Conservation (phyloP, 2,113 vertebrate species). For the Toxostoma redivivum region DNA sequence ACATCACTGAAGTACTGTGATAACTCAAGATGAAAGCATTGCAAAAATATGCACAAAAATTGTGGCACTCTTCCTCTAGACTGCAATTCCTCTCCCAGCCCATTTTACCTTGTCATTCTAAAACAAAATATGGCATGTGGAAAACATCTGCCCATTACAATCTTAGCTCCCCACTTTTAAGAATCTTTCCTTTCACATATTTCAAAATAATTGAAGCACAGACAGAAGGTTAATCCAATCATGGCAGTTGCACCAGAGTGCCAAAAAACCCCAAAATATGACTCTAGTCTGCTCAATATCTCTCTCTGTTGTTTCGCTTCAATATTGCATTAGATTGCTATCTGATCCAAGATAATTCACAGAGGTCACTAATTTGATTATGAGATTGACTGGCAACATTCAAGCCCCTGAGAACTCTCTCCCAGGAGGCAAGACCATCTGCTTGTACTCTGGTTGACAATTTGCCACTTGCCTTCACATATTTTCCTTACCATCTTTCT, state of each 20-base stretch:
- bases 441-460: background rate
- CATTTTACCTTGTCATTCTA: background rate
- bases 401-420: background rate
- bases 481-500: background rate
- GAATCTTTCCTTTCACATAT: background rate
- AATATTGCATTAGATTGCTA: background rate
- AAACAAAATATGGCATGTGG: background rate
- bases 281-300: background rate
- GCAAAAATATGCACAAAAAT: background rate
- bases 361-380: background rate
- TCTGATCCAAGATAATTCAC: background rate
- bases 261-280: background rate
- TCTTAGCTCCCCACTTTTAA: background rate
- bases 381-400: background rate
- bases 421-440: background rate
- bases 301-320: background rate
- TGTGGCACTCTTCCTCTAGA: background rate
- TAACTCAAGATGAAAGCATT: background rate
- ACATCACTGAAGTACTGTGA: background rate
- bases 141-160: background rate
- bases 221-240: background rate
- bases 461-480: background rate
- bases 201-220: background rate
- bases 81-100: background rate
- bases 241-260: background rate